Evolutionary conservation across 2,888 invertebrate species (phyloP), one percentile per base, ranked within the genome.

Genomic region (Acanthosepion lycidas): DNA sequence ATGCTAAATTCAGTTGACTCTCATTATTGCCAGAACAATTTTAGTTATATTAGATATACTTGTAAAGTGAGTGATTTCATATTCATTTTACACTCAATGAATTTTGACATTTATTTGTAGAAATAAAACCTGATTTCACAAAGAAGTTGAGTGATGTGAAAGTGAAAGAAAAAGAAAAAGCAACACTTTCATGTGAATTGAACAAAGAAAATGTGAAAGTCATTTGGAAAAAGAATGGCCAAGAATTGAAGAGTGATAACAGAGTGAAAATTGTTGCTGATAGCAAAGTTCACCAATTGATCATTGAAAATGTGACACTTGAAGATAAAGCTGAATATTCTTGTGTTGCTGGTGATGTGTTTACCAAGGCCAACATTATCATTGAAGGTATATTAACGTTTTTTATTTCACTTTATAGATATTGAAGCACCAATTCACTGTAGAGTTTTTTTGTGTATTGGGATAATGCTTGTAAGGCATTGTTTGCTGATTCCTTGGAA

Each of bases 201-300:
- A 53, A 49, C 49, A 93, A 93, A 49, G 93, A 93, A 93, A 93
- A 93, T 93, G 53, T 49, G 20, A 93, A n/a, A 48, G 93, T 93
- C 2, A 93, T 93, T n/a, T 93, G 93, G 93, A 93, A 93, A 93
- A 93, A 93, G 92, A 92, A 92, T 92, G 92, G 92, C 48, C 26
- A 92, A 20, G 92, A 92, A 92, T 28, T 92, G 49, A 92, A 92
- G 51, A 92, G 92, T 48, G 48, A 48, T 18, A 92, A 92, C 12
- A 23, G 28, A 23, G 48, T 92, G 92, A 92, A 92, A 97, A 98
- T 99, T 51, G 98, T 98, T 95, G 98, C 98, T 97, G 99, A 99
- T 97, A 99, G 96, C 53, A 96, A 95, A 78, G 95, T 94, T 26
- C 97, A 97, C 94, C 96, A 95, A 33, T 95, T 97, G 23, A 96